These are phyloP conservation scores for Pristionchus pacificus DNA, from an alignment of 1,140 invertebrate species.

Conservation along the genomic window DNA sequence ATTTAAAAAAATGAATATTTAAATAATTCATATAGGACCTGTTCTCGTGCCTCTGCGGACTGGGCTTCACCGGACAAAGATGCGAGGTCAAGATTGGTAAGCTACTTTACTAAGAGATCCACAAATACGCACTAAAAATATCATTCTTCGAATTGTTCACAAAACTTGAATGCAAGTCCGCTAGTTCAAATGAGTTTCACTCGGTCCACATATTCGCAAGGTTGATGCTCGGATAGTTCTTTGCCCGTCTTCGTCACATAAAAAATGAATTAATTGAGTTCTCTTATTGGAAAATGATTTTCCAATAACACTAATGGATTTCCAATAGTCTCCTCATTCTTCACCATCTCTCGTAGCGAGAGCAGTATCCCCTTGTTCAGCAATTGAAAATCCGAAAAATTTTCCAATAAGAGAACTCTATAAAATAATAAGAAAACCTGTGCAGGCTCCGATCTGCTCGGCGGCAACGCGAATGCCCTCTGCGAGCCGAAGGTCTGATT, in stretches of 20 bases:
- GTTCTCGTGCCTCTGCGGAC: slow-evolving; percentile 37
- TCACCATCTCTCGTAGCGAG: too few species aligned
- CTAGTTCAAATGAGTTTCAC: background rate
- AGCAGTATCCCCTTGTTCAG: too few species aligned
- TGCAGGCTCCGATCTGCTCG: slow-evolving; percentile 7
- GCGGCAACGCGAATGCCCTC: slow-evolving; percentile 23
- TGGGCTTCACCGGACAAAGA: slow-evolving; percentile 33
- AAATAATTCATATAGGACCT: background rate
- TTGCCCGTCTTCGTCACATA: background rate
- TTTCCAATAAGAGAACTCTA: too few species aligned
- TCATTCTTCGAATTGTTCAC: background rate
- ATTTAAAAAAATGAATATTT: too few species aligned
- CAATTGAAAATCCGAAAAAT: too few species aligned
- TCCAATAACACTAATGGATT: too few species aligned
- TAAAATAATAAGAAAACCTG: background rate
- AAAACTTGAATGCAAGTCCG: background rate
- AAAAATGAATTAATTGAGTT: background rate
- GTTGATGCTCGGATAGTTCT: background rate
- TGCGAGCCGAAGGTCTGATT: too few species aligned
- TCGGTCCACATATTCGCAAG: background rate
- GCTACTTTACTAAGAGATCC: too few species aligned
- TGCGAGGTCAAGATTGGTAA: slow-evolving; percentile 28
- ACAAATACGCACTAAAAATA: background rate
- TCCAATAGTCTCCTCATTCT: too few species aligned
- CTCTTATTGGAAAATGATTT: too few species aligned